Conservation (phyloP, 2,113 vertebrate species). For the Alligator mississippiensis region DNA sequence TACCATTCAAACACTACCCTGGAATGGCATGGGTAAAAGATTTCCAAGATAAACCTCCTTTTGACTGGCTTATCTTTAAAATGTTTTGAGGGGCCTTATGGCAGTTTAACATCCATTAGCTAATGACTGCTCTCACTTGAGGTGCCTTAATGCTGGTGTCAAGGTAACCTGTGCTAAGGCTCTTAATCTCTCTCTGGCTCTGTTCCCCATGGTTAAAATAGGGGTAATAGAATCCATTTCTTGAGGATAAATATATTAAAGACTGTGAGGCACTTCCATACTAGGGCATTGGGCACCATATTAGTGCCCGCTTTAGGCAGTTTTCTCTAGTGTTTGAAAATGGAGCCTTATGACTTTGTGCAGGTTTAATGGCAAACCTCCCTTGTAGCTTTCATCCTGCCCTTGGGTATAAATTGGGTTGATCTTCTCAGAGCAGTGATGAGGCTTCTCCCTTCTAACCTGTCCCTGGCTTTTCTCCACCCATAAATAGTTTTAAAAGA, state of each 20-base stretch:
- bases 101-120: too few species aligned
- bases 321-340: neutral
- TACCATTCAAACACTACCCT: too few species aligned
- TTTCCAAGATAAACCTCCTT: too few species aligned
- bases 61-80: too few species aligned
- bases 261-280: neutral
- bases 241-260: neutral
- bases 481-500: neutral
- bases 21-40: too few species aligned
- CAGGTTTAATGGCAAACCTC: accelerated
- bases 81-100: too few species aligned
- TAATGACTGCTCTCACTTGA: too few species aligned
- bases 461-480: neutral
- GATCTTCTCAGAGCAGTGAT: neutral
- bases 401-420: neutral
- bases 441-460: accelerated
- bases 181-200: neutral
- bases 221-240: neutral
- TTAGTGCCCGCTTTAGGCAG: neutral
- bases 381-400: neutral
- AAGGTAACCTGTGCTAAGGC: too few species aligned
- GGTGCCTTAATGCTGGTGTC: too few species aligned
- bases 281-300: neutral
- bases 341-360: neutral
- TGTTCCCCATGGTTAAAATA: neutral